phyloP scores from a whole-genome alignment of 2,113 vertebrate genomes.

The Anas platyrhynchos region DNA sequence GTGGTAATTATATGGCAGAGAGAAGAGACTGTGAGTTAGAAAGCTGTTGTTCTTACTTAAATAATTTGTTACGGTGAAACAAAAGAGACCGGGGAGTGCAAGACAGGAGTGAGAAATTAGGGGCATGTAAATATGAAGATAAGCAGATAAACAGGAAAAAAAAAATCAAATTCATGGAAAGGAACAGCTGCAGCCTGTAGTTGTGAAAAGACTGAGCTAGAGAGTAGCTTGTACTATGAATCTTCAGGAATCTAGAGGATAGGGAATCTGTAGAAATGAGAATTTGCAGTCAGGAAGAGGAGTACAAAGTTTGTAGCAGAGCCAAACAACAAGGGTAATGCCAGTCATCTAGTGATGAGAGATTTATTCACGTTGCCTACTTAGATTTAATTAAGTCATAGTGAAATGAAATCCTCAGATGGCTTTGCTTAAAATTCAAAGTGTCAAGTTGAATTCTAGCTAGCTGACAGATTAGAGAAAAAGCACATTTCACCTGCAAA shows the following conservation, averaged over 20 bases:
- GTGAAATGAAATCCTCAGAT: neutral
- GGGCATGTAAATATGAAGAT: neutral
- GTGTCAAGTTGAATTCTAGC: neutral
- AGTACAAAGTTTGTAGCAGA: neutral
- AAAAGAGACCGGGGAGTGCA: neutral
- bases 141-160: neutral
- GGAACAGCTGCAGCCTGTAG: neutral
- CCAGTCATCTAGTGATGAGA: neutral
- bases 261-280: neutral
- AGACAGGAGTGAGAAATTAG: neutral
- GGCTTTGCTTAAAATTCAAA: neutral
- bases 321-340: neutral
- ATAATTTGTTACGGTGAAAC: neutral
- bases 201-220: neutral
- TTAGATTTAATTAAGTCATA: neutral
- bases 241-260: neutral
- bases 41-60: neutral
- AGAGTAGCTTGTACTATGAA: neutral
- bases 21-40: neutral
- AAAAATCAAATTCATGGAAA: neutral
- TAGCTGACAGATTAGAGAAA: neutral
- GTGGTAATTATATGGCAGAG: neutral
- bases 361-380: neutral
- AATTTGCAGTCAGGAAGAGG: neutral
- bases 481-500: neutral